Conservation (phyloP, 2,888 invertebrate genomes). For the Cantharis flavilabris region DNA sequence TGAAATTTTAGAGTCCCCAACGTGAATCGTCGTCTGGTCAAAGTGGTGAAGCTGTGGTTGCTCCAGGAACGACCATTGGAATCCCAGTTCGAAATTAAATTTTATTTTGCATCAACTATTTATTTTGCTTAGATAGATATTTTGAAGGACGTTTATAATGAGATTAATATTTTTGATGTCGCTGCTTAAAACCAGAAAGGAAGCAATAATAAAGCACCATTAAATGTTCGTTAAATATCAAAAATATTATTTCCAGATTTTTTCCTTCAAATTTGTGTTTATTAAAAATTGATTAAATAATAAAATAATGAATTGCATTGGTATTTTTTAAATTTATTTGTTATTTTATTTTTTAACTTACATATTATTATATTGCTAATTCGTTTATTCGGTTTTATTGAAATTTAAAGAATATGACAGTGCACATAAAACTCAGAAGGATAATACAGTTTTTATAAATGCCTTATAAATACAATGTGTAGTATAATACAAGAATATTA, state of each 20-base stretch:
- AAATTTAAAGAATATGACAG: not conserved
- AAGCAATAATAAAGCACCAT: not conserved
- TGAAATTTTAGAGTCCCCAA: constrained; percentile 59
- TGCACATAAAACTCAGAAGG: not conserved
- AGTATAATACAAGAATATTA: not conserved
- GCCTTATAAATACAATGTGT: not conserved
- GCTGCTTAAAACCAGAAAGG: not conserved
- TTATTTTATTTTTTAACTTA: not conserved
- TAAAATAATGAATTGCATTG: not conserved
- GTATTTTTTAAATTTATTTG: not conserved
- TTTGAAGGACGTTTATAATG: not conserved
- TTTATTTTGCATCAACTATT: not conserved
- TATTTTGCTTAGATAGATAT: not conserved
- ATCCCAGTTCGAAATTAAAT: constrained; percentile 56
- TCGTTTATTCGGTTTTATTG: not conserved
- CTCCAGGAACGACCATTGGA: constrained; percentile 58
- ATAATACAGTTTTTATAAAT: not conserved
- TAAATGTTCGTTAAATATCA: not conserved
- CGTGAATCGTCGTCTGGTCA: constrained; percentile 60
- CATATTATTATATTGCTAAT: not conserved
- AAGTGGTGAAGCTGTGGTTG: constrained; percentile 62
- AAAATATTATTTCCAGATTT: not conserved
- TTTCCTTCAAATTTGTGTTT: not conserved
- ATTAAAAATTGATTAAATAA: not conserved
- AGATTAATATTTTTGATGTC: not conserved